Base-by-base conservation (phyloP, 2,797 vertebrate genomes). In the Gephyroberyx darwinii region DNA sequence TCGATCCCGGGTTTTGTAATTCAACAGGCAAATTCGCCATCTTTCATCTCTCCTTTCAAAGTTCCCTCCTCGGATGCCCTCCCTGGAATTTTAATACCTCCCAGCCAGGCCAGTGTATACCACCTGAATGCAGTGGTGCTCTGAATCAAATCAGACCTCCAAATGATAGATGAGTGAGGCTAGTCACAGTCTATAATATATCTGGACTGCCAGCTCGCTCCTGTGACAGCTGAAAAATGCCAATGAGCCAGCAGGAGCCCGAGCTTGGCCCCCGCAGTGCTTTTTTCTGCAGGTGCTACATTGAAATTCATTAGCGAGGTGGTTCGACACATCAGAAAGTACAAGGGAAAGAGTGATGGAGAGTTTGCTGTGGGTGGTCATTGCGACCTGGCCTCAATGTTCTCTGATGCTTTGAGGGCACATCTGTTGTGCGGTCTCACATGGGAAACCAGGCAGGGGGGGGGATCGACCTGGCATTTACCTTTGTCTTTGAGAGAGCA, bases 1-100 rank as follows among this genome's bases (percentile, higher is more conserved):
- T 88, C 78, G 73, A 92, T 92, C 81, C 7, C 58, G 57, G 26
- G 84, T 86, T 91, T 91, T 87, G 81, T 82, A 75, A 93, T 93
- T 92, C 86, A 90, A 90, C 88, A 77, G 78, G 80, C 71, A n/a
- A 81, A 86, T 86, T 85, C 45, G 57, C 79, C 84, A 90, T 89
- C 88, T 90, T 91, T 92, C 89, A 90, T 89, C 86, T 92, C 78
- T 76, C 75, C 80, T 88, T 91, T 90, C 81, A 85, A 89, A 89
- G 84, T 90, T 89, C 58, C 78, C 80, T 83, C 80, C 83, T 71
- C 60, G 63, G 83, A 81, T 62, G 56, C 77, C 26, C 82, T 85
- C 82, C 54, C 78, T 77, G 78, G 88, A 92, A 94, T 93, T 77
- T 90, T 89, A 93, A 91, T 92, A 77, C 77, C 74, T 72, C 59